A percentile compares a stretch with the other conserved stretches of the same genome.
phyloP scores from a whole-genome alignment of 2,888 invertebrate species.

The Endotricha flammealis region DNA sequence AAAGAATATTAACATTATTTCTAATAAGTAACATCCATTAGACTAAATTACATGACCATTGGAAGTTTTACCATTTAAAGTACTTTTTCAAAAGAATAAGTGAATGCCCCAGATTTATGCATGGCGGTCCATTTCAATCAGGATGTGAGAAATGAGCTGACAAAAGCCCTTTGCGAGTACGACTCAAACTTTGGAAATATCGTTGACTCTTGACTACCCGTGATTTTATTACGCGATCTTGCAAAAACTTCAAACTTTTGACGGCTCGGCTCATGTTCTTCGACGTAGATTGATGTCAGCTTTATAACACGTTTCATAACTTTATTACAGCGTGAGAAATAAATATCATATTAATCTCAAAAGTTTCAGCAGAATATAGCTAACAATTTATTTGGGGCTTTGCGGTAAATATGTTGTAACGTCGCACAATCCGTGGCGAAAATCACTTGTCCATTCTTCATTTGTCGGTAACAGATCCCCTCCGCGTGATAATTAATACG shows the following conservation, averaged over 20 bases:
- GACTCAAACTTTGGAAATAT: slow-evolving; percentile 36
- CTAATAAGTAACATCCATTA: slow-evolving; percentile 28
- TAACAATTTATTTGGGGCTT: slow-evolving; percentile 12
- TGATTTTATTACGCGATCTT: slow-evolving; percentile 47
- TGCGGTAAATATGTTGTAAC: slow-evolving; percentile 18
- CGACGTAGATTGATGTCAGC: slow-evolving; percentile 50
- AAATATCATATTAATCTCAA: slow-evolving; percentile 30
- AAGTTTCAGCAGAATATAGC: slow-evolving; percentile 18
- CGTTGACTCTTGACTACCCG: slow-evolving; percentile 29
- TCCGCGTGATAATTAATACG: slow-evolving; percentile 39
- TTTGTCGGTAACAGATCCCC: slow-evolving; percentile 37
- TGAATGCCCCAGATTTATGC: slow-evolving; percentile 33
- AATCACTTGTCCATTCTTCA: slow-evolving; percentile 31
- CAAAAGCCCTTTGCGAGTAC: slow-evolving; percentile 40
- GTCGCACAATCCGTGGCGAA: slow-evolving; percentile 20
- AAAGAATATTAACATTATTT: slow-evolving; percentile 16
- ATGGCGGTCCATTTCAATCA: slow-evolving; percentile 44
- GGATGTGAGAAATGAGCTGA: slow-evolving; percentile 49
- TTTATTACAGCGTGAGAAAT: slow-evolving; percentile 28
- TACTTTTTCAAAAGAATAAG: slow-evolving; percentile 23
- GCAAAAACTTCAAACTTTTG: slow-evolving; percentile 45
- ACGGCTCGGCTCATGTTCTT: slow-evolving; percentile 42
- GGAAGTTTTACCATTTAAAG: slow-evolving; percentile 13
- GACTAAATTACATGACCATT: slow-evolving; percentile 23
- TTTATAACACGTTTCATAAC: slow-evolving; percentile 21